Conservation (phyloP, 2,888 invertebrate genomes). For the Drosophila pullipes region DNA sequence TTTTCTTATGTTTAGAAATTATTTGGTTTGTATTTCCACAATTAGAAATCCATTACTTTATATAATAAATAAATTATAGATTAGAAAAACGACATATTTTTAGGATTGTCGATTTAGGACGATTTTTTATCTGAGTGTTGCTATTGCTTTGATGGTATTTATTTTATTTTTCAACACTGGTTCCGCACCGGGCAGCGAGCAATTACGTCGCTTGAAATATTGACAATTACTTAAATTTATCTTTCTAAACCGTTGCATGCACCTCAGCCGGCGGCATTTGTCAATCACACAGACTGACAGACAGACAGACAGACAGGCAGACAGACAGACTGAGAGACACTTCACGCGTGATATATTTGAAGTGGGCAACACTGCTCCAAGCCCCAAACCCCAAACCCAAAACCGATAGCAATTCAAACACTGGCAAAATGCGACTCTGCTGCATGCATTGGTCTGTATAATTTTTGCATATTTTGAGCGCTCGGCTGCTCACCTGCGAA, state of each 20-base stretch:
- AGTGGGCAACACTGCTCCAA: slow-evolving; percentile 59
- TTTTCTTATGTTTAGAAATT: neutral
- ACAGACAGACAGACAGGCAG: slow-evolving; percentile 33
- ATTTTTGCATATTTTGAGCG: slow-evolving; percentile 74
- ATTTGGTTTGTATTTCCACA: too few species aligned
- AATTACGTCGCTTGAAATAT: slow-evolving; percentile 79
- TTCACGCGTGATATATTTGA: slow-evolving; percentile 78
- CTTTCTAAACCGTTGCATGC: slow-evolving; percentile 77
- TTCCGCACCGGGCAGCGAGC: slow-evolving; percentile 44
- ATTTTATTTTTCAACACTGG: slow-evolving; percentile 48
- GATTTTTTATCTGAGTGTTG: neutral
- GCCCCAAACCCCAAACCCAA: neutral
- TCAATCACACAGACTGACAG: slow-evolving; percentile 62
- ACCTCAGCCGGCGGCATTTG: slow-evolving; percentile 72
- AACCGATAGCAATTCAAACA: neutral
- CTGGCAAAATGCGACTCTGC: slow-evolving; percentile 10
- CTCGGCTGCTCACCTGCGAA: slow-evolving; percentile 74
- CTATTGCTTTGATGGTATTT: slow-evolving; percentile 52
- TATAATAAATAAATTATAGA: neutral
- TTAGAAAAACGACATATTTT: neutral
- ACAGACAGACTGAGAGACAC: slow-evolving; percentile 43
- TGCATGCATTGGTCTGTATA: slow-evolving; percentile 69
- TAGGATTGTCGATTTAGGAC: neutral
- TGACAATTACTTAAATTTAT: slow-evolving; percentile 82
- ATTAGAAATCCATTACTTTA: neutral